Conservation (phyloP, 2,113 vertebrate species). For the Rhipidura dahli region DNA sequence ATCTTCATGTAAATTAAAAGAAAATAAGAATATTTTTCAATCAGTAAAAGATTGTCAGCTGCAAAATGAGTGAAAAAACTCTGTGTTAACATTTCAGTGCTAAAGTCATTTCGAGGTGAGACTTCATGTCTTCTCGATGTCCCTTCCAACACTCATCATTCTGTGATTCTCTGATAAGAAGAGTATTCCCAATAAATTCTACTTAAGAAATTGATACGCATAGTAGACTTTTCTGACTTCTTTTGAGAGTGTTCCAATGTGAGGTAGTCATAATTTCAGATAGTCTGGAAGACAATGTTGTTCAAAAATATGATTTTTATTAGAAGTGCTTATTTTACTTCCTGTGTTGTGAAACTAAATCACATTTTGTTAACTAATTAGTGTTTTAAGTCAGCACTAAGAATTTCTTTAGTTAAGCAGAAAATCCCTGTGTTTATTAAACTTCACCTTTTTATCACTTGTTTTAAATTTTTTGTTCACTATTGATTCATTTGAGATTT, state of each 20-base stretch:
- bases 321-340: neutral
- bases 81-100: neutral
- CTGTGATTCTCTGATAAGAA: neutral
- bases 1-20: neutral
- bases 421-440: neutral
- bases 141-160: neutral
- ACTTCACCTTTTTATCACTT: neutral
- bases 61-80: neutral
- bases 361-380: neutral
- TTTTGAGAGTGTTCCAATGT: neutral
- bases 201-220: neutral
- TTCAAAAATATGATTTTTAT: neutral
- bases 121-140: fast-evolving
- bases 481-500: constrained; percentile 32
- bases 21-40: neutral
- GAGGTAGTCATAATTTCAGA: neutral
- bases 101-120: neutral
- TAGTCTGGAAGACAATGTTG: neutral
- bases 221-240: neutral
- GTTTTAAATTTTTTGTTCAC: constrained; percentile 9
- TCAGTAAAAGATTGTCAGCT: neutral
- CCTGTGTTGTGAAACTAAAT: neutral
- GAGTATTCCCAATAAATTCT: neutral
- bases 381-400: neutral
- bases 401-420: neutral